Percentiles rank a stretch among this genome's conserved stretches.
These are phyloP conservation scores for Sphaerodactylus townsendi DNA, from an alignment of 2,113 vertebrate species.

Conservation along the genomic window DNA sequence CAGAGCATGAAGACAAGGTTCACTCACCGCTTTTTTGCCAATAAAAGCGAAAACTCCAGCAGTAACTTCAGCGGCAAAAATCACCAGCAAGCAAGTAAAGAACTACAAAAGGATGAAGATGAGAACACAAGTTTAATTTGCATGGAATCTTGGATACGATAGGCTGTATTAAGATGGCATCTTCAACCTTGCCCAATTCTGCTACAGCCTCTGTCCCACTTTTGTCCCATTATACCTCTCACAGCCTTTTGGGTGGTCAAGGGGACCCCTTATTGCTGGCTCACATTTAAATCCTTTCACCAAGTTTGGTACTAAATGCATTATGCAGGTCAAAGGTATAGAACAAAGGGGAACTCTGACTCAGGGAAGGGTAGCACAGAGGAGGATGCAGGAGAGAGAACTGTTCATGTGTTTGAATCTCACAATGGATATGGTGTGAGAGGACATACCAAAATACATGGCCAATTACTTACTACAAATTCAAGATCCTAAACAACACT, in stretches of 20 bases:
- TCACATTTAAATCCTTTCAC: slow-evolving; percentile 12
- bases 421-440: neutral
- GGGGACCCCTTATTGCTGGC: too few relatives aligned
- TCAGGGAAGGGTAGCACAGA: neutral
- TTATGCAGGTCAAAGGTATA: neutral
- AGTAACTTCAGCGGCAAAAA: slow-evolving; percentile 94
- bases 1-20: neutral
- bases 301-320: neutral
- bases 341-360: neutral
- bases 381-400: neutral
- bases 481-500: too few relatives aligned
- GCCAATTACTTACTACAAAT: too few relatives aligned
- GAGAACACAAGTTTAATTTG: slow-evolving; percentile 25
- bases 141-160: neutral
- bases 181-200: too few relatives aligned
- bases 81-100: slow-evolving; percentile 92
- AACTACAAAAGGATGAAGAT: slow-evolving; percentile 80
- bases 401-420: neutral
- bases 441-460: too few relatives aligned
- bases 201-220: too few relatives aligned
- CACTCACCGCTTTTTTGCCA: slow-evolving; percentile 89
- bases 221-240: too few relatives aligned
- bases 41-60: slow-evolving; percentile 96
- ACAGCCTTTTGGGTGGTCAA: too few relatives aligned
- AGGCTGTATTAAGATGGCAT: too few relatives aligned